phyloP scores from a whole-genome alignment of 2,888 invertebrate species.

The Melipona beecheii region DNA sequence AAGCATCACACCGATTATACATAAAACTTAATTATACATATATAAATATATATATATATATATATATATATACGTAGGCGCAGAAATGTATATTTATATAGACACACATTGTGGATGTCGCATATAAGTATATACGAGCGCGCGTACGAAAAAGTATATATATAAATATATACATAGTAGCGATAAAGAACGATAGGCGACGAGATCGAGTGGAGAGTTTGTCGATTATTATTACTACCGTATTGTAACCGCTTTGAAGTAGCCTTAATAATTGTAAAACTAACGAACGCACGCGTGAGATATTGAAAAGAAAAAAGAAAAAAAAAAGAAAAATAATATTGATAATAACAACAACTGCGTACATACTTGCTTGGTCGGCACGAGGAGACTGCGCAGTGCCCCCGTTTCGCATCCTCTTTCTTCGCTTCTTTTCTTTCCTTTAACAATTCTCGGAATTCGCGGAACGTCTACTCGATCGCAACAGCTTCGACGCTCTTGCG shows the following conservation, averaged over 20 bases:
- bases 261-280: constrained; percentile 73
- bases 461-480: not conserved
- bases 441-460: not conserved
- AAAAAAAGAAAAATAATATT: too few species aligned
- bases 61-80: not conserved
- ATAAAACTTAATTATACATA: constrained; percentile 24
- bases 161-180: constrained; percentile 30
- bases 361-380: constrained; percentile 36
- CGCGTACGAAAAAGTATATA: not conserved
- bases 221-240: constrained; percentile 66
- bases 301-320: not conserved
- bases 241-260: constrained; percentile 71
- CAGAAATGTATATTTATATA: not conserved
- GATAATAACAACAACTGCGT: not conserved
- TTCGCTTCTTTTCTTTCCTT: not conserved
- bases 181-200: constrained; percentile 54
- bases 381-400: constrained; percentile 33
- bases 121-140: constrained; percentile 6
- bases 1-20: constrained; percentile 56
- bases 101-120: not conserved
- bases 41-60: constrained; percentile 15
- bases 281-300: constrained; percentile 52
- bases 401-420: constrained; percentile 14
- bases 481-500: not conserved
- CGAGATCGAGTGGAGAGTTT: constrained; percentile 45